Evolutionary conservation across 2,888 invertebrate species (phyloP).

Genomic region (Parthenolecanium corni): DNA sequence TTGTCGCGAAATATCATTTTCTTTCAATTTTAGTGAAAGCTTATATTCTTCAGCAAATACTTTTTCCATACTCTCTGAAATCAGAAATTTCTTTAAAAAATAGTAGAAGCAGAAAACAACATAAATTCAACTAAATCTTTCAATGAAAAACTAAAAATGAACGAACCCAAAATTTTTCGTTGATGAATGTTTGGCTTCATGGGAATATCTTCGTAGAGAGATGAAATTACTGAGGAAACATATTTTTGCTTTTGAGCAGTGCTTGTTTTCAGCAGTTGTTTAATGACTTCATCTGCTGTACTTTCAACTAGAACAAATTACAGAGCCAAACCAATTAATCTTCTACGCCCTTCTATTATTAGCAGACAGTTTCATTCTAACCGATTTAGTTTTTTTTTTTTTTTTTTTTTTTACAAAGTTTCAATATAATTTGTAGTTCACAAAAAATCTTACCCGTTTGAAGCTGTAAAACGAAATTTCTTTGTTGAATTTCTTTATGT

Average conservation of each 20-base stretch:
- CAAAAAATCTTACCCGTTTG: slow-evolving; percentile 41
- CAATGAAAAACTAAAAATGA: background rate
- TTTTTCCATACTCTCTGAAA: slow-evolving; percentile 24
- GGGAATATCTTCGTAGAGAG: background rate
- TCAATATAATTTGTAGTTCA: no score
- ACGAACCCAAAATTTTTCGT: slow-evolving; percentile 8
- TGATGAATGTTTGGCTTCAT: background rate
- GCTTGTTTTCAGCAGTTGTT: slow-evolving; percentile 11
- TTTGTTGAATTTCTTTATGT: slow-evolving; percentile 51
- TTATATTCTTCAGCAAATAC: slow-evolving; percentile 6
- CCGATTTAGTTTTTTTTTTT: no score
- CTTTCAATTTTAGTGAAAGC: background rate
- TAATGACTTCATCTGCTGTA: slow-evolving; percentile 19
- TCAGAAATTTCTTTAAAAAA: no score
- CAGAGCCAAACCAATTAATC: background rate
- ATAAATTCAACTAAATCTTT: background rate
- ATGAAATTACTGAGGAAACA: background rate
- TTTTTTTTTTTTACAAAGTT: no score
- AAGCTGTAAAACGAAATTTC: slow-evolving; percentile 49
- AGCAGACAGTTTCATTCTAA: background rate
- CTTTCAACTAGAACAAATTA: slow-evolving; percentile 18
- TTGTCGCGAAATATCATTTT: background rate
- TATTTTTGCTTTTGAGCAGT: background rate
- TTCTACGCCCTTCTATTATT: background rate
- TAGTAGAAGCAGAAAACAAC: background rate